Evolutionary conservation across 2,888 invertebrate species (phyloP), one percentile per base, ranked within the genome.

Genomic region (Erebia epiphron): DNA sequence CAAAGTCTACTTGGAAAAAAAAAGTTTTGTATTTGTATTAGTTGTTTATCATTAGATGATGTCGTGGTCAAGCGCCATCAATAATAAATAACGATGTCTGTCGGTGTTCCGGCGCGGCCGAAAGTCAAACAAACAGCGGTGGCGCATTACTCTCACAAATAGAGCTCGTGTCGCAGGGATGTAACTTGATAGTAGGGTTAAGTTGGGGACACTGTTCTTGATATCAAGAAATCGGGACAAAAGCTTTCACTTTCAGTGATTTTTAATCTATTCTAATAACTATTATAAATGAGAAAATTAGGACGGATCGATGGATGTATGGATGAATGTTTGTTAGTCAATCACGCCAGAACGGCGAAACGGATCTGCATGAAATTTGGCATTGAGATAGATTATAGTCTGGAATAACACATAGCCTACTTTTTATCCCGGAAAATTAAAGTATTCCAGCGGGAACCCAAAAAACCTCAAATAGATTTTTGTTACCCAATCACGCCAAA

Each of bases 151-250:
- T 60, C 64, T 46, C 64, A 64, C 62, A 71, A 68, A 73, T 66
- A 61, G 61, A 68, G 50, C 46, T 18, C 57, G 57, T 52, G 66
- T 63, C 62, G 46, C 57, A 61, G 52, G 57, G 67, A 67, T 50
- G 68, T 73, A 73, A 73, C 57, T 71, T 57, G 71, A 73, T 66
- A 68, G 26, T 72, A 68, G 65, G 68, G 71, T 68, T 71, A 66
- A 50, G n/a, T 9, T 16, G 58, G 58, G 49, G 14, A 16, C n/a
- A 49, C 67, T 43, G 43, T 11, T 43, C 11, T 43, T 43, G 10
- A 57, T 50, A 21, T 18, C 16, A 57, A 16, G 21, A 41, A 54
- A 54, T 41, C 65, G 10, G 56, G 65, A 56, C 50, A n/a, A n/a
- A 50, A n/a, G 14, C 1, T n/a, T 7, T 7, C 7, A 35, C 7